Conservation (phyloP, 2,113 vertebrate genomes). For the Dromaius novaehollandiae region DNA sequence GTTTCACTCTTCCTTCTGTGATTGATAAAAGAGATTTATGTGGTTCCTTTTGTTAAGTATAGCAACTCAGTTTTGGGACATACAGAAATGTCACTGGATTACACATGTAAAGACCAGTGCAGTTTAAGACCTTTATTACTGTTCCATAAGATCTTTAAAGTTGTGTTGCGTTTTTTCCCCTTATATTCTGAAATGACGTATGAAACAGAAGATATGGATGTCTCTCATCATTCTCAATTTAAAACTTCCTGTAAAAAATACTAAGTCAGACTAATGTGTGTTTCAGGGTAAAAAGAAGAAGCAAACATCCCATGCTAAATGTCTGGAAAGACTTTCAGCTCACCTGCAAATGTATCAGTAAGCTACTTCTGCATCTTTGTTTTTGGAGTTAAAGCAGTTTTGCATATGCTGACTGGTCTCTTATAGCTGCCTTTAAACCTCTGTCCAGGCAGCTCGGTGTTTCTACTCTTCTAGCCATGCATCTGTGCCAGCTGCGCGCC, state of each 20-base stretch:
- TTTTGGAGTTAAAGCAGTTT: background rate
- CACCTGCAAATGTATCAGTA: background rate
- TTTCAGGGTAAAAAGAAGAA: background rate
- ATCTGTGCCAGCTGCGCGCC: background rate
- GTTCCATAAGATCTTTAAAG: background rate
- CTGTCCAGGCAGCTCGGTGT: background rate
- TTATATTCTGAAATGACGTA: background rate
- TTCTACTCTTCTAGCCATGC: rapidly evolving
- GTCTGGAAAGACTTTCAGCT: background rate
- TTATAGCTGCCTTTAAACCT: background rate
- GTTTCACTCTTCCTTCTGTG: background rate
- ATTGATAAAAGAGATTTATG: background rate
- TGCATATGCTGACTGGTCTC: background rate
- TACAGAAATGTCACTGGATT: background rate
- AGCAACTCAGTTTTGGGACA: background rate
- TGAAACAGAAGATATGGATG: background rate
- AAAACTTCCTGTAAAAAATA: background rate
- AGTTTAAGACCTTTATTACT: background rate
- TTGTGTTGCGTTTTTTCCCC: background rate
- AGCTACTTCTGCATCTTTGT: background rate
- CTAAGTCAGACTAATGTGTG: background rate
- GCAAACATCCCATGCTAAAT: background rate
- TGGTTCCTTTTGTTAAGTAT: background rate
- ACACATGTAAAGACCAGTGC: background rate
- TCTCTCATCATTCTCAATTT: background rate